These are phyloP conservation scores for Drosophila bifasciata DNA, from an alignment of 1,140 invertebrate species.

Conservation along the genomic window DNA sequence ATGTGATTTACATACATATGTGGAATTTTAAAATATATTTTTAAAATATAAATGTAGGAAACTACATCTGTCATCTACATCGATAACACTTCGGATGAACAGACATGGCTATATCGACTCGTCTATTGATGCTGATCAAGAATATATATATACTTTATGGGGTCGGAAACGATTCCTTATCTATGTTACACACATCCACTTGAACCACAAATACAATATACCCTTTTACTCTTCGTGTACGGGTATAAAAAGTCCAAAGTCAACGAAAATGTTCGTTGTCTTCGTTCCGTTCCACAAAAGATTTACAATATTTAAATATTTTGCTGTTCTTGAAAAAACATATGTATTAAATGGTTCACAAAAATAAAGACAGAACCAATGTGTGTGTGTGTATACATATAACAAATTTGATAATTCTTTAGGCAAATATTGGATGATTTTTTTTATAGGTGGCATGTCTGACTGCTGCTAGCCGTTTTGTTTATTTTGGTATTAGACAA, in stretches of 20 bases:
- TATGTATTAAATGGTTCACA: constrained; percentile 32
- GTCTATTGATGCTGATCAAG: no score
- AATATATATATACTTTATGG: no score
- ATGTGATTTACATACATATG: no score
- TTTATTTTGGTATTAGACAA: constrained; percentile 43
- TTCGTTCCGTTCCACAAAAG: constrained; percentile 42
- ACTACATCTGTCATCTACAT: no score
- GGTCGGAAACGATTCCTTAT: no score
- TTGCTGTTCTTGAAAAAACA: constrained; percentile 37
- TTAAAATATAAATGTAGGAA: no score
- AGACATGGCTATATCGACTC: no score
- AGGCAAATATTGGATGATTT: constrained; percentile 53
- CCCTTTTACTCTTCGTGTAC: no score
- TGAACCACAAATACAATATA: no score
- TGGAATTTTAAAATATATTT: no score
- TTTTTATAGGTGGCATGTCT: constrained; percentile 28
- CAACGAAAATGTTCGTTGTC: constrained; percentile 10
- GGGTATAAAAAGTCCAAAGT: constrained; percentile 16
- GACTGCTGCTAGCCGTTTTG: constrained; percentile 14
- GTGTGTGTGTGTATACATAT: constrained; percentile 25
- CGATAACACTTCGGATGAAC: no score
- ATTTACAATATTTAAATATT: constrained; percentile 58
- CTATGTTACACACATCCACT: no score
- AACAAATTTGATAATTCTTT: constrained; percentile 34
- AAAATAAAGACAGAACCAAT: constrained; percentile 60